phyloP scores from a whole-genome alignment of 2,113 vertebrate genomes.

The Cricetomys ansorgei region DNA sequence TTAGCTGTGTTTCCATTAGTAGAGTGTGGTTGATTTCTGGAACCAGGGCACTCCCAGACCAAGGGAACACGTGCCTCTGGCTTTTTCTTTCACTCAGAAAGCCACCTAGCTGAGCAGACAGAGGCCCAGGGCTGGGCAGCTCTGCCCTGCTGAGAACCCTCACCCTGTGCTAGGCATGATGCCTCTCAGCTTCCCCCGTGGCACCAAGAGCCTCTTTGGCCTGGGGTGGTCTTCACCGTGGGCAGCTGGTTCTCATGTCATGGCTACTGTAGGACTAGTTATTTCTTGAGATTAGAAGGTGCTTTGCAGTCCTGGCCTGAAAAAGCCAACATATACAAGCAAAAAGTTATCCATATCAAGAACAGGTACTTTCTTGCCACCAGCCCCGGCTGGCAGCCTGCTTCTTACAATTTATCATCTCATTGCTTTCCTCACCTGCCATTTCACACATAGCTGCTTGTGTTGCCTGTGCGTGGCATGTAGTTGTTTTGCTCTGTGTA shows the following conservation, averaged over 20 bases:
- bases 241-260: not conserved
- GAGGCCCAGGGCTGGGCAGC: not conserved
- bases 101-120: not conserved
- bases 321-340: conserved; percentile 76
- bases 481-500: conserved; percentile 60
- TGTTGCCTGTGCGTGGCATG: conserved; percentile 23
- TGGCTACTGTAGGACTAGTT: not conserved
- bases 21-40: not conserved
- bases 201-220: not conserved
- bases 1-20: not conserved
- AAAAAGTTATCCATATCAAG: conserved; percentile 79
- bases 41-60: not conserved
- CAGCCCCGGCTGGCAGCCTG: conserved; percentile 32
- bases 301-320: not conserved
- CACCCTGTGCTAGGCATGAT: not conserved
- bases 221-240: not conserved
- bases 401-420: conserved; percentile 76
- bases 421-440: conserved; percentile 80
- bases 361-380: conserved; percentile 67
- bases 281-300: not conserved
- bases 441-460: conserved; percentile 49
- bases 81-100: not conserved
- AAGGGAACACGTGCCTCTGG: not conserved
- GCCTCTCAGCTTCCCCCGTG: not conserved
- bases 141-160: not conserved